Evolutionary conservation across 1,140 invertebrate species (phyloP), one percentile per base, ranked within the genome.

Genomic region (Drosophila tristis): DNA sequence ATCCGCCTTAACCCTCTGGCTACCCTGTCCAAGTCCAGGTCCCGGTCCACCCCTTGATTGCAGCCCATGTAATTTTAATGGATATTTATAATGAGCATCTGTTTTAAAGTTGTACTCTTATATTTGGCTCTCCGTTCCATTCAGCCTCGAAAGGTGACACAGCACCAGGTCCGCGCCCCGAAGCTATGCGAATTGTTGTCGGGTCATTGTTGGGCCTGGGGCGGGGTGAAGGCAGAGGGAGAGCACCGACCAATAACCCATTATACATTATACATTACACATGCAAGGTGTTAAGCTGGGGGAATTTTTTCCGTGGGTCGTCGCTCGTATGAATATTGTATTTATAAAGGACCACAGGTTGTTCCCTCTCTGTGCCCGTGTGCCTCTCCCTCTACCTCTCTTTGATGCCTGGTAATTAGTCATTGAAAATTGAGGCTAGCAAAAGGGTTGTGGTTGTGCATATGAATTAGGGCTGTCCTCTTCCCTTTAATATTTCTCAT

Each of bases 31-130:
- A 20, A 20, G 20, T 20, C 20, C 20, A 20, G 31, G 57, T 49
- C 26, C 23, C n/a, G 8, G 50, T 47, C 44, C 64, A 35, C 50
- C 67, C 65, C 65, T 70, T 71, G 67, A 71, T 71, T 70, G 76
- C 80, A 76, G 49, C 54, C 77, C 82, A 70, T 87, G 72, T 89
- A 78, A 87, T 87, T 87, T 87, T 87, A 82, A 87, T 89, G 82
- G 74, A 89, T 82, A 87, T 89, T 85, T 81, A 86, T 86, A 86
- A 86, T 86, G 81, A 86, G 82, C 70, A 86, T 65, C 82, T 80
- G 65, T 81, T 87, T 74, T 75, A 75, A 87, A 78, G 50, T 70
- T 64, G 87, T 78, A 13, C 35, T 61, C 68, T 58, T 68, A 45
- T 61, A 47, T 73, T 23, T 58, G 35, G 35, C 8, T 11, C 4